phyloP scores from a whole-genome alignment of 2,888 invertebrate genomes.

The Eupithecia exiguata region DNA sequence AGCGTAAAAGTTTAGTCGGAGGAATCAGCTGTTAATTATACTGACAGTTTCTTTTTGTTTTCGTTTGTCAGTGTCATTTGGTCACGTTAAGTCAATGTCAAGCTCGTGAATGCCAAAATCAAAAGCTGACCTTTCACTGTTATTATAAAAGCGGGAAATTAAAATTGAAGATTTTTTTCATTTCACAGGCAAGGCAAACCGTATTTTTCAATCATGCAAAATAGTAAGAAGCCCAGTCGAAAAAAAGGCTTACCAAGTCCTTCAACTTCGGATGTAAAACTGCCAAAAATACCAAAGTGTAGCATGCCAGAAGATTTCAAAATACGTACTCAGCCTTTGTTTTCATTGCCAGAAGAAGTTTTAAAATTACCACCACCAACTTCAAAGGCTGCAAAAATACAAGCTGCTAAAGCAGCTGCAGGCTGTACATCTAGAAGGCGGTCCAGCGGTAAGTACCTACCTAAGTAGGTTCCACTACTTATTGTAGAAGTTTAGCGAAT shows the following conservation, averaged over 20 bases:
- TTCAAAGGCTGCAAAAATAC: constrained; percentile 64
- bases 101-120: background rate
- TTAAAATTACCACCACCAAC: constrained; percentile 74
- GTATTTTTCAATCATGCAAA: background rate
- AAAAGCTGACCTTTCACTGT: background rate
- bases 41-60: background rate
- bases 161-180: background rate
- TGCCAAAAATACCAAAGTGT: constrained; percentile 82
- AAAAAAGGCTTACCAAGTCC: constrained; percentile 73
- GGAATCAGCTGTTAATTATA: background rate
- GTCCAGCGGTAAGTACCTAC: constrained; percentile 64
- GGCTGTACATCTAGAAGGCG: constrained; percentile 53
- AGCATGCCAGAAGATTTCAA: constrained; percentile 83
- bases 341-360: constrained; percentile 86
- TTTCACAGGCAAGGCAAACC: background rate
- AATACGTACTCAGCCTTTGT: constrained; percentile 82
- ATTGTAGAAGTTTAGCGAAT: no score
- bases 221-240: constrained; percentile 56
- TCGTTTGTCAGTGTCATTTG: background rate
- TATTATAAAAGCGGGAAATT: no score
- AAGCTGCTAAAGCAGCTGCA: constrained; percentile 55
- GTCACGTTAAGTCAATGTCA: background rate
- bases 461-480: background rate
- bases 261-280: constrained; percentile 76
- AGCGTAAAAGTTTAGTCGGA: background rate